Percentiles rank a stretch among this genome's conserved stretches.
Evolutionary conservation across 2,888 invertebrate species (phyloP).

Genomic region (Catocala sponsa): DNA sequence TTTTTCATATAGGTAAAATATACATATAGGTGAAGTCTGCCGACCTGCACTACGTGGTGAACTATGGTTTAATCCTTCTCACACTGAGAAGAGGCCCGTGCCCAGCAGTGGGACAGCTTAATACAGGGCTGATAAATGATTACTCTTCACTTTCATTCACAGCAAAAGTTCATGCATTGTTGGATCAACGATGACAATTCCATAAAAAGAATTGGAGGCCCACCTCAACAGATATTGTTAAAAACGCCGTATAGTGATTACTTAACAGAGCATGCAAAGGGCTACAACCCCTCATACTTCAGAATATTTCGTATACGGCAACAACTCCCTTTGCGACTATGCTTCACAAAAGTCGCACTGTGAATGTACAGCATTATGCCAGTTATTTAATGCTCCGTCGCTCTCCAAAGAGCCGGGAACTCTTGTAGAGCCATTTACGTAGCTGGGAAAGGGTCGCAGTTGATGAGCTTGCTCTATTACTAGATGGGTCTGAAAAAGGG

Average conservation of each 20-base stretch:
- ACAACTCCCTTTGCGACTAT: constrained; percentile 17
- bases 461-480: constrained; percentile 65
- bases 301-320: constrained; percentile 17
- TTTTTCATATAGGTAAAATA: too few relatives aligned
- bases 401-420: constrained; percentile 68
- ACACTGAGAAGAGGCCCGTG: too few relatives aligned
- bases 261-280: constrained; percentile 5
- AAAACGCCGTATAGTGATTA: background rate
- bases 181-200: too few relatives aligned
- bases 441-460: constrained; percentile 70
- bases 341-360: constrained; percentile 48
- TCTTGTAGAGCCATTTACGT: constrained; percentile 72
- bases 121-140: too few relatives aligned
- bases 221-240: background rate
- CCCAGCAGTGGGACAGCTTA: too few relatives aligned
- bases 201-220: background rate
- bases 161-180: too few relatives aligned
- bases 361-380: constrained; percentile 68
- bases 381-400: constrained; percentile 81
- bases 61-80: too few relatives aligned
- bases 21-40: too few relatives aligned
- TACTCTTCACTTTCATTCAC: too few relatives aligned
- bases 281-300: constrained; percentile 7
- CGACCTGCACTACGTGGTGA: too few relatives aligned
- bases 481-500: constrained; percentile 39